These are phyloP conservation scores for Heliconius hortense DNA, from an alignment of 2,888 invertebrate species.

Conservation along the genomic window DNA sequence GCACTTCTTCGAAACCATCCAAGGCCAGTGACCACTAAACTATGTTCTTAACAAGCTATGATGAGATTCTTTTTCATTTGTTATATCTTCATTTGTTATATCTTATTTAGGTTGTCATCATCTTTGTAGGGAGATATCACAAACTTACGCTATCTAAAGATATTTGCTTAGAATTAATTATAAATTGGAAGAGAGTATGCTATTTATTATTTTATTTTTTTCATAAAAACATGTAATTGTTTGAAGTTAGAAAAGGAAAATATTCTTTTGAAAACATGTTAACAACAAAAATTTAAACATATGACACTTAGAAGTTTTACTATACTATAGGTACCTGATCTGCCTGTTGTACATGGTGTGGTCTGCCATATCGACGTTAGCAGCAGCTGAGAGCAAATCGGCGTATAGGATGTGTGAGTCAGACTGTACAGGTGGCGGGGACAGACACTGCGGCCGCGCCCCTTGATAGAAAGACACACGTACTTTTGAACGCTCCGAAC, in stretches of 20 bases:
- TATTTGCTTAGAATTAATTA: too few species aligned
- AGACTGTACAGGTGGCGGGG: slow-evolving; percentile 82
- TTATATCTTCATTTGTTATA: background rate
- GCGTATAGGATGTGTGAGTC: slow-evolving; percentile 71
- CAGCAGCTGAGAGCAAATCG: slow-evolving; percentile 67
- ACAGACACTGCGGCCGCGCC: slow-evolving; percentile 87
- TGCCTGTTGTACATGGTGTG: slow-evolving; percentile 84
- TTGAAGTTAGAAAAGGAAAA: background rate
- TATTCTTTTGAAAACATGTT: background rate
- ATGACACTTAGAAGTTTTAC: background rate
- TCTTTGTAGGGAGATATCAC: background rate
- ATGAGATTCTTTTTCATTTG: background rate
- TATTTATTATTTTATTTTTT: too few species aligned
- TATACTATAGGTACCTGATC: slow-evolving; percentile 80
- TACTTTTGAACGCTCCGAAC: slow-evolving; percentile 89
- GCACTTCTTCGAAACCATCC: background rate
- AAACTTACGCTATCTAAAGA: background rate
- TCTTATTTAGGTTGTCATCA: background rate
- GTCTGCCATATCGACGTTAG: slow-evolving; percentile 75
- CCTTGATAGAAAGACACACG: slow-evolving; percentile 93
- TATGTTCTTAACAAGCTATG: background rate
- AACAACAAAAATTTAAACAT: background rate
- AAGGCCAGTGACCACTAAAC: background rate
- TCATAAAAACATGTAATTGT: too few species aligned
- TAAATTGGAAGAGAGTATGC: too few species aligned